Evolutionary conservation across 2,888 invertebrate species (phyloP), one percentile per base, ranked within the genome.

Genomic region (Timandra comae): DNA sequence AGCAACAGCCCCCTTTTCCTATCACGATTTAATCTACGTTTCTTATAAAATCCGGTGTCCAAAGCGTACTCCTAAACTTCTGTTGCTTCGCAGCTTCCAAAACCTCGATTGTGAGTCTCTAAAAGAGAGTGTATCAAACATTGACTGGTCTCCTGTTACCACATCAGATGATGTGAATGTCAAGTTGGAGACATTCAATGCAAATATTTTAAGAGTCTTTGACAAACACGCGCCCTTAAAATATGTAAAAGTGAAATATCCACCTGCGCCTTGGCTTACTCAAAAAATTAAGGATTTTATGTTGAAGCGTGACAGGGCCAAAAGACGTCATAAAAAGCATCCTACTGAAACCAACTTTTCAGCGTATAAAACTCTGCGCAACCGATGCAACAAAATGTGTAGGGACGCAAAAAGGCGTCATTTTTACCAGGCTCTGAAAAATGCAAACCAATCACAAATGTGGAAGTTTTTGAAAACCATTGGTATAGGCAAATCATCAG

Each of bases 381-480:
- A 28, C 13, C 30, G 30, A 6, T 30, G 30, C 30, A 23, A 7
- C 9, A 12, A 10, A 29, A 19, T 27, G 35, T 40, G 40, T 27
- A 30, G 30, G 24, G 30, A 30, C 16, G 30, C 30, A 7, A 24
- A 30, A 24, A 7, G 24, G 5, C 23, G 13, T 16, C 23, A 30
- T 10, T 5, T 30, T 13, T 24, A 50, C 23, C 39, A 46, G 26
- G 7, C 21, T 21, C 21, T 21, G 3, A 8, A 4, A 7, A 21
- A 21, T 3, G 21, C 21, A 21, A n/a, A n/a, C n/a, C n/a, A n/a
- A n/a, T n/a, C n/a, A n/a, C n/a, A n/a, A n/a, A n/a, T n/a, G n/a
- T n/a, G n/a, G n/a, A n/a, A n/a, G n/a, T n/a, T n/a, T n/a, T n/a
- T n/a, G n/a, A n/a, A n/a, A n/a, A n/a, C n/a, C n/a, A n/a, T n/a